Base-by-base conservation (phyloP, 2,797 vertebrate species). In the Hydrophis major region DNA sequence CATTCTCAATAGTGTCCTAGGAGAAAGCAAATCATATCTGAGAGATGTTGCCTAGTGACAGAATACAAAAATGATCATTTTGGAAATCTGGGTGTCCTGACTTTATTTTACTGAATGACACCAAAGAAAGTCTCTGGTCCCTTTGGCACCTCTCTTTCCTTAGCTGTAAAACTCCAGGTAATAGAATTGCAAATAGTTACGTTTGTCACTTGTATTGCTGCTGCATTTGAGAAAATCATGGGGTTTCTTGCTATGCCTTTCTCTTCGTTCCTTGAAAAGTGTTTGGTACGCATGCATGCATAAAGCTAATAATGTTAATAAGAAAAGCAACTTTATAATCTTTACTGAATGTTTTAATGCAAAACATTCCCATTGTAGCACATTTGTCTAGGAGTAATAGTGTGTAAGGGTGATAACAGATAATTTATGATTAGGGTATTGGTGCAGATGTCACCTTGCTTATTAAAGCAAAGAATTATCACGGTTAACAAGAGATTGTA, bases 41-140 rank as follows among this genome's bases (percentile, higher is more conserved):
- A 92, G 50, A 83, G 87, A 86, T 60, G 92, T 93, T 93, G 92
- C 92, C 86, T 93, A 93, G 93, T 91, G 90, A 93, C 93, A 91
- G 87, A 91, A 86, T 55, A 61, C n/a, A 91, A 87, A 90, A 90
- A 69, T 57, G 59, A 86, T 89, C 37, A 32, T 91, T 91, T n/a
- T 89, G 74, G 93, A 93, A 89, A 91, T 91, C 90, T 93, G 90
- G 69, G 50, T 93, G 50, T 59, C 25, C 87, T 93, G 59, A 47
- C 55, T 61, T 88, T 22, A 88, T 37, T 63, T 86, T 59, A 50
- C 18, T 86, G 90, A 50, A 83, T 66, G 90, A 93, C 42, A 86
- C n/a, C 87, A 89, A 91, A 18, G 47, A 87, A 69, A 56, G 55
- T 88, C 74, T 78, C 59, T 55, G 4, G 10, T 86, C 88, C 18